Evolutionary conservation across 2,797 vertebrate genomes (phyloP).

Genomic region (Tadarida brasiliensis): DNA sequence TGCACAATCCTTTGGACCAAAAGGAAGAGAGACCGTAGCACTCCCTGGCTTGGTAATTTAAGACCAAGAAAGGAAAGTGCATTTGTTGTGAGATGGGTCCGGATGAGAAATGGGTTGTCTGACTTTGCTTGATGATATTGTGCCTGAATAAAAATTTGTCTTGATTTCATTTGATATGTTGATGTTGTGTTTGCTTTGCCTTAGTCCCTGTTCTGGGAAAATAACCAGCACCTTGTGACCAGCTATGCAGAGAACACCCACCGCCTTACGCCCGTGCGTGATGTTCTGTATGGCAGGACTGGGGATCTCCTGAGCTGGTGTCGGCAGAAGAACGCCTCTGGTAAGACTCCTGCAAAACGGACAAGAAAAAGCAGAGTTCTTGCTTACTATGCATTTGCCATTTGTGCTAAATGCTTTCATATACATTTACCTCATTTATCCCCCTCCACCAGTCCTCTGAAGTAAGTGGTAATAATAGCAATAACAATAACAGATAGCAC

Average conservation of each 20-base stretch:
- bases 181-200: neutral
- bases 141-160: neutral
- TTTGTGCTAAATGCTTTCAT: neutral
- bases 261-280: conserved; percentile 82
- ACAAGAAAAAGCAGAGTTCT: neutral
- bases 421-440: neutral
- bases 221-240: conserved; percentile 86
- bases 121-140: neutral
- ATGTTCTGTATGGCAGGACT: conserved; percentile 85
- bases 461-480: neutral
- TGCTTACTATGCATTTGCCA: neutral
- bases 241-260: conserved; percentile 82
- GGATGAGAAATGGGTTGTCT: neutral
- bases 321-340: conserved; percentile 80
- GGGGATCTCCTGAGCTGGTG: conserved; percentile 88
- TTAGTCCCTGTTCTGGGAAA: conserved; percentile 91
- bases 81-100: neutral
- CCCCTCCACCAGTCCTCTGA: neutral
- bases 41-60: neutral
- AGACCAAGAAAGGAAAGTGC: neutral
- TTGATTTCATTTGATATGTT: conserved; percentile 10
- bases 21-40: neutral
- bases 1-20: neutral
- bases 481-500: neutral
- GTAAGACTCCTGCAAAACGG: conserved; percentile 76